A percentile compares a stretch with the other conserved stretches of the same genome.
These are phyloP conservation scores for Porites lutea DNA, from an alignment of 64 coral and sea anemone genomes.

Conservation along the genomic window DNA sequence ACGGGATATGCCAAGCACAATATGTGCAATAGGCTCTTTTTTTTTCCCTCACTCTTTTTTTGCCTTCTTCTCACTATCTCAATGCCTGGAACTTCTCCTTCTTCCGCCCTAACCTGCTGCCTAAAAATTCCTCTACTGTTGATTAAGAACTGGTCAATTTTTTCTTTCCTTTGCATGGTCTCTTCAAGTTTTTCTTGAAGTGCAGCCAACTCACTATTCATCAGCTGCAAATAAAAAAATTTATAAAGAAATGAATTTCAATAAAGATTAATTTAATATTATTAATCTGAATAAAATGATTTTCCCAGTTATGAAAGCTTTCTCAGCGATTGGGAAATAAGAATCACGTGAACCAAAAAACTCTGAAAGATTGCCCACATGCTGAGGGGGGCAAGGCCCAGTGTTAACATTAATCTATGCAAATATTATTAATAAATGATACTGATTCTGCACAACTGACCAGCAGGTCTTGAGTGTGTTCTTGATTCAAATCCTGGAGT, in stretches of 20 bases:
- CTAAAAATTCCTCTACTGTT: slow-evolving; percentile 77
- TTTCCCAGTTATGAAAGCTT: too few species aligned
- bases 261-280: too few species aligned
- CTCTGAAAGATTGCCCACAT: too few species aligned
- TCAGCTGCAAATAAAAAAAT: slow-evolving; percentile 63
- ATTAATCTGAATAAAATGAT: too few species aligned
- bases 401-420: too few species aligned
- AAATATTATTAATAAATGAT: too few species aligned
- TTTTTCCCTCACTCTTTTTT: background rate
- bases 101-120: slow-evolving; percentile 74
- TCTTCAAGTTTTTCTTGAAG: slow-evolving; percentile 88
- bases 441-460: slow-evolving; percentile 48
- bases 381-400: too few species aligned
- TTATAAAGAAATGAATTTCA: too few species aligned
- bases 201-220: slow-evolving; percentile 84
- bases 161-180: slow-evolving; percentile 75
- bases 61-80: too few species aligned
- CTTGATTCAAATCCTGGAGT: slow-evolving; percentile 74
- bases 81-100: background rate
- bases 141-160: slow-evolving; percentile 86
- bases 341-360: too few species aligned
- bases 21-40: background rate
- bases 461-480: slow-evolving; percentile 85
- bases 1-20: too few species aligned
- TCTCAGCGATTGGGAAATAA: too few species aligned